phyloP scores from a whole-genome alignment of 2,888 invertebrate species.

The Rotaria magnacalcarata region DNA sequence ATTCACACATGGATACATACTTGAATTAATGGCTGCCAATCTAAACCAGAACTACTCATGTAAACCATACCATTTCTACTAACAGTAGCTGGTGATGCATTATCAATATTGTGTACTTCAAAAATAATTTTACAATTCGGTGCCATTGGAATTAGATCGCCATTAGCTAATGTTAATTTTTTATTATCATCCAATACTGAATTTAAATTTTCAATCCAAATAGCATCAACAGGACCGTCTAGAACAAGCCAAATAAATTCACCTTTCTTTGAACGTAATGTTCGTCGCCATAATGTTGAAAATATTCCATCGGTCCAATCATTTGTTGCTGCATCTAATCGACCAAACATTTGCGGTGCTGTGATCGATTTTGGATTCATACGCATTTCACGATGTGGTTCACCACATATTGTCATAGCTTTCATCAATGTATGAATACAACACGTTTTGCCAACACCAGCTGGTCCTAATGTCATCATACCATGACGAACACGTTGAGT shows the following conservation, averaged over 20 bases:
- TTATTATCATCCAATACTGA: constrained; percentile 86
- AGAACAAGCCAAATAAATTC: constrained; percentile 66
- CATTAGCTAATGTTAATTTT: constrained; percentile 78
- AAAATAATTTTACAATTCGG: constrained; percentile 89
- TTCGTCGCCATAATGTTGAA: constrained; percentile 79
- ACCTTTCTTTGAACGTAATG: constrained; percentile 69
- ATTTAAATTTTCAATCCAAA: constrained; percentile 87
- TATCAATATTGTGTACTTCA: constrained; percentile 87
- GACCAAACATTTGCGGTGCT: constrained; percentile 83
- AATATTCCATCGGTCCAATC: constrained; percentile 92
- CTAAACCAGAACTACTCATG: constrained; percentile 90
- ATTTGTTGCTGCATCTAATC: constrained; percentile 80
- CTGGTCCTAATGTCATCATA: constrained; percentile 60
- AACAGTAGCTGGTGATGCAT: constrained; percentile 92
- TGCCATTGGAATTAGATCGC: constrained; percentile 87
- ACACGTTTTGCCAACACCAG: constrained; percentile 52
- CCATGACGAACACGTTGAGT: constrained; percentile 60
- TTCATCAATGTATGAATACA: constrained; percentile 71
- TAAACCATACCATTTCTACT: constrained; percentile 82
- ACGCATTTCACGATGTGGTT: constrained; percentile 75
- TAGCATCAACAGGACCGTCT: constrained; percentile 85
- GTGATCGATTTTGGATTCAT: constrained; percentile 91
- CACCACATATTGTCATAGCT: constrained; percentile 73
- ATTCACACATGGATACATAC: neutral
- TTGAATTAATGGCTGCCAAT: constrained; percentile 84